A percentile compares a stretch with the other conserved stretches of the same genome.
Evolutionary conservation across 2,797 vertebrate genomes (phyloP).

Genomic region (Choloepus didactylus): DNA sequence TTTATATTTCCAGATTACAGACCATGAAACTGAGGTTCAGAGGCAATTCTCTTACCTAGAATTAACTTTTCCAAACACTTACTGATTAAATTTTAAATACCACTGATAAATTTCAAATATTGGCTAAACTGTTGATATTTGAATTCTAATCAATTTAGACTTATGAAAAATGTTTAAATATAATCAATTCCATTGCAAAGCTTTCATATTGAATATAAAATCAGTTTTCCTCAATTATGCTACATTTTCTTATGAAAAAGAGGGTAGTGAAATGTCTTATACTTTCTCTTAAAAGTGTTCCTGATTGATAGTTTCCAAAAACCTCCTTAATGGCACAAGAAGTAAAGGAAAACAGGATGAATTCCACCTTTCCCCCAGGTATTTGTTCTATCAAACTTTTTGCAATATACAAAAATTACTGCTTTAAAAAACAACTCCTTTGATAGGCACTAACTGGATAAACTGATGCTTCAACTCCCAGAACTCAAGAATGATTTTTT

Average conservation of each 20-base stretch:
- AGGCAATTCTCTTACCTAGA: constrained; percentile 43
- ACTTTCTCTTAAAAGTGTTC: constrained; percentile 25
- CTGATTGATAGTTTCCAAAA: not conserved
- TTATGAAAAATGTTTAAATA: constrained; percentile 19
- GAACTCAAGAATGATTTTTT: not conserved
- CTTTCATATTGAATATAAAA: constrained; percentile 47
- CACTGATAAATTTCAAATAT: constrained; percentile 51
- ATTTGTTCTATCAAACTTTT: constrained; percentile 36
- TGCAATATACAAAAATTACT: constrained; percentile 48
- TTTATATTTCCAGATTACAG: constrained; percentile 34
- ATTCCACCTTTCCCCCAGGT: not conserved
- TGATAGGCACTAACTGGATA: not conserved
- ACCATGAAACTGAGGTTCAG: constrained; percentile 38
- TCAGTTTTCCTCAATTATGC: constrained; percentile 35
- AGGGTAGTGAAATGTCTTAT: not conserved
- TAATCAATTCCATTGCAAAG: constrained; percentile 46
- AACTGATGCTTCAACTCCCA: constrained; percentile 36
- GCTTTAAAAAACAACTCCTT: constrained; percentile 24
- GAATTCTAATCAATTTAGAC: constrained; percentile 50
- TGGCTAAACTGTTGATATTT: not conserved
- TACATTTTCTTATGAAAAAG: constrained; percentile 52
- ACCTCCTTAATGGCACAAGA: constrained; percentile 5
- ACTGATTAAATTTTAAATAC: constrained; percentile 58
- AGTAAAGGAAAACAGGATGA: constrained; percentile 42
- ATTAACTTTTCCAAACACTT: constrained; percentile 48